Evolutionary conservation across 2,797 vertebrate species (phyloP).

Genomic region (Meda fulgida): DNA sequence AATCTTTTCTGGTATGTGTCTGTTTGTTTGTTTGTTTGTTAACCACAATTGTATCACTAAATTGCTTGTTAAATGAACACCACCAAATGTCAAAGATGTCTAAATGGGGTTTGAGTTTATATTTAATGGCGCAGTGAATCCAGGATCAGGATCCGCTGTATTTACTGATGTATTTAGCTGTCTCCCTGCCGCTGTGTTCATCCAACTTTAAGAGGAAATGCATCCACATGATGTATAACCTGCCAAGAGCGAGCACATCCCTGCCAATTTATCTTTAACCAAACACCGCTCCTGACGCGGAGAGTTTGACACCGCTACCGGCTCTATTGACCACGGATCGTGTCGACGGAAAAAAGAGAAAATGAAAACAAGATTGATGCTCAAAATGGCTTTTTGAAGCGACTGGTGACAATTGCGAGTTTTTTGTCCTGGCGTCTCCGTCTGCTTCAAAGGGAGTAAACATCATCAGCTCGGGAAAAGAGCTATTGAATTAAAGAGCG

Average conservation of each 20-base stretch:
- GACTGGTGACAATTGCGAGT: constrained; percentile 41
- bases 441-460: constrained; percentile 52
- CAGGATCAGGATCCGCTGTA: constrained; percentile 29
- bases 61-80: not conserved
- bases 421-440: constrained; percentile 44
- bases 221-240: constrained; percentile 57
- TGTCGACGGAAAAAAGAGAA: constrained; percentile 45
- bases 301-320: constrained; percentile 49
- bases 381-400: constrained; percentile 50
- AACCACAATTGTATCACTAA: not conserved
- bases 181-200: constrained; percentile 34
- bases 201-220: constrained; percentile 49
- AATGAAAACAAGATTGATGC: constrained; percentile 59
- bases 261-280: constrained; percentile 62
- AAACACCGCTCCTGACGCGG: constrained; percentile 46
- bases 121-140: not conserved
- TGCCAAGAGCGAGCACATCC: constrained; percentile 51
- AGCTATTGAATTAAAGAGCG: constrained; percentile 31
- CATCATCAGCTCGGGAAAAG: not conserved
- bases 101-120: not conserved
- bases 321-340: constrained; percentile 61
- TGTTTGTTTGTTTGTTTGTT: not conserved
- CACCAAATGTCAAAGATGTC: not conserved
- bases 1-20: too few species aligned
- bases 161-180: constrained; percentile 58